A percentile compares a stretch with the other conserved stretches of the same genome.
Evolutionary conservation across 1,140 invertebrate species (phyloP).

Genomic region (Ruditapes philippinarum): DNA sequence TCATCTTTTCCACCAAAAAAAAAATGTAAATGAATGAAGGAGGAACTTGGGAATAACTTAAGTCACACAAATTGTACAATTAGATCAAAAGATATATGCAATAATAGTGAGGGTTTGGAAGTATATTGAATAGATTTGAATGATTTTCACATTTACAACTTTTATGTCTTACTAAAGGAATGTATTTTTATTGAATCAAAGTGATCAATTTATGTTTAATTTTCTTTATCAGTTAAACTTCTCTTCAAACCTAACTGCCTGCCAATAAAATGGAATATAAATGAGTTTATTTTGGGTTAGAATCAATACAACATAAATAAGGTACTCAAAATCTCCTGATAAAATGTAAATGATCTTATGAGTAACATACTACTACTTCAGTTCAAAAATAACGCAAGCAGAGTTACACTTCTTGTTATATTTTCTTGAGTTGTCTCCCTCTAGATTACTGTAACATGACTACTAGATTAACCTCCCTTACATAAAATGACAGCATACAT

Average conservation of each 20-base stretch:
- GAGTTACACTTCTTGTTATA: constrained; percentile 9
- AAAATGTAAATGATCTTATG: background rate
- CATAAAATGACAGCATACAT: no score
- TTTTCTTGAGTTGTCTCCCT: background rate
- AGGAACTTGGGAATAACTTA: no score
- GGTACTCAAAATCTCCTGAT: background rate
- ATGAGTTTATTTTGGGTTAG: constrained; percentile 39
- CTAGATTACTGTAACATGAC: background rate
- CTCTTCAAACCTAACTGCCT: constrained; percentile 23
- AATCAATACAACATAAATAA: constrained; percentile 44
- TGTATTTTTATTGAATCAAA: background rate
- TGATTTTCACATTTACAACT: background rate
- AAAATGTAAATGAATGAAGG: no score
- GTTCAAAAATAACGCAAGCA: background rate
- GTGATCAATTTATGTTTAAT: constrained; percentile 62
- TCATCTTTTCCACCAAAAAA: no score
- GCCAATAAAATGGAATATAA: constrained; percentile 58
- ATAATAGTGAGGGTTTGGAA: background rate
- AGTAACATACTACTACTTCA: no score
- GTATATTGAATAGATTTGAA: background rate
- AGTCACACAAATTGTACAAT: no score
- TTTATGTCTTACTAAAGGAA: background rate
- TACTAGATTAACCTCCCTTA: constrained; percentile 1
- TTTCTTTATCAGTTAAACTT: constrained; percentile 57
- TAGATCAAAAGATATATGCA: background rate